These are phyloP conservation scores for Ceyx melanurus DNA, from an alignment of 2,113 vertebrate genomes.

Conservation along the genomic window DNA sequence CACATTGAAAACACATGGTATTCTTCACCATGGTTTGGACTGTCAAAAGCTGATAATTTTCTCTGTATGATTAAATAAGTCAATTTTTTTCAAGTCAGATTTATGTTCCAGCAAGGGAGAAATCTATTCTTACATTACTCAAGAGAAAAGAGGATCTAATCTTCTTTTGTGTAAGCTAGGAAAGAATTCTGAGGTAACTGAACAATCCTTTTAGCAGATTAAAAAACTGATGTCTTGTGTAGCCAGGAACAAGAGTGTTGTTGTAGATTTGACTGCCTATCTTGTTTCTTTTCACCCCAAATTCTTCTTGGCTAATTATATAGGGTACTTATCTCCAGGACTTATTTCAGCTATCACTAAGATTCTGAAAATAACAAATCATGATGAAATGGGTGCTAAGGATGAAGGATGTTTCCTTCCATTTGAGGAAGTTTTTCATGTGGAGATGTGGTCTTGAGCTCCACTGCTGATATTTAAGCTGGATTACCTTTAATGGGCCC, in stretches of 20 bases:
- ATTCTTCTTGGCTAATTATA: background rate
- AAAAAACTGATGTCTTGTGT: background rate
- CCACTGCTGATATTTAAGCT: background rate
- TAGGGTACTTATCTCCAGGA: background rate
- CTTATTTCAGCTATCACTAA: background rate
- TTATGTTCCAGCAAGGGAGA: slow-evolving; percentile 14
- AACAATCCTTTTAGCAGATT: background rate
- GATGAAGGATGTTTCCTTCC: background rate
- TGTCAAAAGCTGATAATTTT: slow-evolving; percentile 31
- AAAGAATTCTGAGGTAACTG: background rate
- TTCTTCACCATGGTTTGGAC: background rate
- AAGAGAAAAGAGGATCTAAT: background rate
- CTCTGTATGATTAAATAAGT: slow-evolving; percentile 19
- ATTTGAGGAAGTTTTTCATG: background rate
- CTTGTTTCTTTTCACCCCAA: background rate
- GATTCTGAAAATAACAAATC: background rate
- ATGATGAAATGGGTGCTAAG: background rate
- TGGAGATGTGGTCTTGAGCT: background rate
- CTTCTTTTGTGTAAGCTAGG: background rate
- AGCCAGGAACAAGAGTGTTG: background rate
- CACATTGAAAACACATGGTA: background rate
- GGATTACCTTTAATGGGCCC: background rate
- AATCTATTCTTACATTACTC: background rate
- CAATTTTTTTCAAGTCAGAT: slow-evolving; percentile 8
- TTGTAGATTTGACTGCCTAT: background rate